Evolutionary conservation across 2,797 vertebrate genomes (phyloP), one percentile per base, ranked within the genome.

Genomic region (Leucoraja ocellata): DNA sequence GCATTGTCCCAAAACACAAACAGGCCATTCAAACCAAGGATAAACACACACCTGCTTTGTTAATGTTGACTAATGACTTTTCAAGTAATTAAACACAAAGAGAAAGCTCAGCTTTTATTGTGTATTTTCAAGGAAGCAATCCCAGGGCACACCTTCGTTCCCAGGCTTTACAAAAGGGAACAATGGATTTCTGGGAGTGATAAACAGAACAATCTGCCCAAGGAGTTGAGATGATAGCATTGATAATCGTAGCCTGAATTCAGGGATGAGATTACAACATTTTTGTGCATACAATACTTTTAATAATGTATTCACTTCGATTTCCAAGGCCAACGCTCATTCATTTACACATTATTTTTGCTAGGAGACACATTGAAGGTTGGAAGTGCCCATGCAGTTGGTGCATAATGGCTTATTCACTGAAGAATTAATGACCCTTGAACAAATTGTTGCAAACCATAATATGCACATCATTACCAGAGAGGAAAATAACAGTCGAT

Each of bases 21-120:
- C 10, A 1, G 46, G 71, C 68, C 68, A 16, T 76, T 54, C 46
- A 76, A 76, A 58, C 23, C 36, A 54, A 25, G 39, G 90, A 92
- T 76, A 76, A 92, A 92, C 23, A 92, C 23, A 76, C 71, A 58
- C 90, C 71, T 74, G 32, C 90, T 76, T 54, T 39, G 46, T 92
- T 74, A 92, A 76, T 92, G 39, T 92, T 92, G 90, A 76, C 71
- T 74, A 92, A 92, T 92, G 71, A 92, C 90, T 92, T 92, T n/a
- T 54, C 23, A 39, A 54, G 71, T 46, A 92, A 92, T 92, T 92
- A 92, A 73, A 58, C 71, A n/a, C 36, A 86, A 46, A 83, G 36
- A 91, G 68, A 54, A 91, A 54, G 36, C 68, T 91, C 68, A 25
- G 90, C 21, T 74, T 71, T 91, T 91, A 91, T 54, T 74, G 68